These are phyloP conservation scores for Phaetusa simplex DNA, from an alignment of 2,113 vertebrate species.

Conservation along the genomic window DNA sequence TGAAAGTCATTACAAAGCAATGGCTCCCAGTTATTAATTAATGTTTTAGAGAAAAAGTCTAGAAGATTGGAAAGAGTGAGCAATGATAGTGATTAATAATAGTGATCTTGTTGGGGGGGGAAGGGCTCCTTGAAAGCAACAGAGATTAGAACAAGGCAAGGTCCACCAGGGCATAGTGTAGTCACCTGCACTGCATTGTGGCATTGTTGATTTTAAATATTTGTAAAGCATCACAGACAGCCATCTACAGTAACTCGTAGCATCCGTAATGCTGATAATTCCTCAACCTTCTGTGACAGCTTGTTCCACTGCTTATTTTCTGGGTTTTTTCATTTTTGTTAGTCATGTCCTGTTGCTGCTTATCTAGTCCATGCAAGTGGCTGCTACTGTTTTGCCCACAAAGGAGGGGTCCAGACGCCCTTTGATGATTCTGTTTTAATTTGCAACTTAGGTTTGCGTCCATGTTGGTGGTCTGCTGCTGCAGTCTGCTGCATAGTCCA, in stretches of 20 bases:
- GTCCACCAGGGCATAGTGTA: not conserved
- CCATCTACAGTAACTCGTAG: not conserved
- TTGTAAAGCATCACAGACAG: not conserved
- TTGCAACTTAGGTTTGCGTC: not conserved
- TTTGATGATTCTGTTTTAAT: not conserved
- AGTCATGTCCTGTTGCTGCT: not conserved
- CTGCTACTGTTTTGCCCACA: not conserved
- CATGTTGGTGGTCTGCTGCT: not conserved
- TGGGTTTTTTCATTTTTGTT: not conserved
- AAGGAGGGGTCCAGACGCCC: not conserved
- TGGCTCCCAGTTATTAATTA: not conserved
- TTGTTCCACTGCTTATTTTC: not conserved
- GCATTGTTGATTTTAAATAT: not conserved
- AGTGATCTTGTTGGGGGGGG: not conserved
- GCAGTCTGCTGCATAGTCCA: not conserved
- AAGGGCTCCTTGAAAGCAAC: not conserved
- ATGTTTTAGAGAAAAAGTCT: not conserved
- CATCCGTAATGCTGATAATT: not conserved
- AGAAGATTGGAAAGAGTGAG: not conserved
- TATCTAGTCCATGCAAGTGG: not conserved
- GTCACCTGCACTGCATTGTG: not conserved
- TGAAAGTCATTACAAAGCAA: not conserved
- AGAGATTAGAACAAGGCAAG: not conserved
- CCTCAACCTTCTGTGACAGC: not conserved
- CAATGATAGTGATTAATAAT: not conserved